Conservation (phyloP, 2,888 invertebrate genomes). For the Pyrochroa serraticornis region DNA sequence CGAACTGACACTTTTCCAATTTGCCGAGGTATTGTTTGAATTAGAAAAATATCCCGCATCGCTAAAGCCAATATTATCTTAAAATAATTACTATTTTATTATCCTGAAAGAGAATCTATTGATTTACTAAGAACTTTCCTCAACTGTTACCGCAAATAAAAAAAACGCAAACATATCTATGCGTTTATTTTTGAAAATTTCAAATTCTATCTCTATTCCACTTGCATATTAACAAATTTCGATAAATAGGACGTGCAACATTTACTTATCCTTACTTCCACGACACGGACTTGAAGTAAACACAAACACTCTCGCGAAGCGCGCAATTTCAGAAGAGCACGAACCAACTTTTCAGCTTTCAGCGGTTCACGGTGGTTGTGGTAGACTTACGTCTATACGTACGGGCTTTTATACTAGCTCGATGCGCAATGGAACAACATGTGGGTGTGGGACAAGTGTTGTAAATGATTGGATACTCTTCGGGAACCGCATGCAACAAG, state of each 20-base stretch:
- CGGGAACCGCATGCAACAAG: slow-evolving; percentile 22
- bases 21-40: too few species aligned
- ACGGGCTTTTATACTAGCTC: slow-evolving; percentile 38
- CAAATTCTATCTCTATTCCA: too few species aligned
- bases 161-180: too few species aligned
- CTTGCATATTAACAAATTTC: not conserved
- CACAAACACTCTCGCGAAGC: slow-evolving; percentile 20
- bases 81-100: too few species aligned
- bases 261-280: slow-evolving; percentile 16
- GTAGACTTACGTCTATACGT: slow-evolving; percentile 26
- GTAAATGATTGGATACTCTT: slow-evolving; percentile 17
- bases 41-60: too few species aligned
- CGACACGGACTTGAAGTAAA: slow-evolving; percentile 12
- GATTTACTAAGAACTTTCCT: too few species aligned
- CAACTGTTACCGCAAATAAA: too few species aligned
- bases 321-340: slow-evolving; percentile 12
- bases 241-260: not conserved
- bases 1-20: too few species aligned
- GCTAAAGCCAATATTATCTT: too few species aligned
- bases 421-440: slow-evolving; percentile 36
- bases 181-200: too few species aligned
- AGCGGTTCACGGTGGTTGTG: slow-evolving; percentile 31
- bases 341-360: slow-evolving; percentile 27
- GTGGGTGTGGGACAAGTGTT: slow-evolving; percentile 39
- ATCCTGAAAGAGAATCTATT: too few species aligned